Base-by-base conservation (phyloP, 2,888 invertebrate genomes). In the Clusia tigrina region DNA sequence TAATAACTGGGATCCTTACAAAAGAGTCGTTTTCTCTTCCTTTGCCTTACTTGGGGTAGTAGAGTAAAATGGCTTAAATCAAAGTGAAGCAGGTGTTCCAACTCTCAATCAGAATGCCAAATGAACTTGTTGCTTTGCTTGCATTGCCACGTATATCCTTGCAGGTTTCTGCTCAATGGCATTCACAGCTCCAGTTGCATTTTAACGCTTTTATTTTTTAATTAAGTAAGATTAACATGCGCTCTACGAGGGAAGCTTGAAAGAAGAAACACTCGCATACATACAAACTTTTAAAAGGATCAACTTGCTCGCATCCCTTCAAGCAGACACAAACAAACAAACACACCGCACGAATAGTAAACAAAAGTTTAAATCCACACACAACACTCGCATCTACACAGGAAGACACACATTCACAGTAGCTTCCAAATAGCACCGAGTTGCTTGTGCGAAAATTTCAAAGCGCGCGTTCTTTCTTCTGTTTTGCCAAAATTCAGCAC, bases 401-500 rank as follows among this genome's bases (percentile, higher is more conserved):
- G 12, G 12, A 12, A 32, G 12, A 6, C 6, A 32, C 32, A 32
- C 32, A 32, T 9, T 9, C 32, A 32, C 32, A 12, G 6, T 32
- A 12, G 32, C n/a, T n/a, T n/a, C n/a, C n/a, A 32, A 32, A 32
- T 12, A 9, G 32, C 32, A 9, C 12, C 6, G 12, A 9, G 32
- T 32, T 55, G 54, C 5, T 12, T 42, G 17, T 18, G 54, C 12
- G 37, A 37, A 48, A 46, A 12, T 52, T n/a, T 56, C 18, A 55
- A 9, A 9, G 32, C 6, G 6, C 32, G 32, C 32, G 6, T 32
- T 32, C 32, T 9, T 32, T 12, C 32, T 12, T 32, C n/a, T 48
- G 46, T 54, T 54, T 64, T 58, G 63, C 62, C 60, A 62, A 68
- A 65, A 67, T 61, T 65, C 55, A 66, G 63, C 69, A 71, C 68